phyloP scores from a whole-genome alignment of 2,888 invertebrate species.

The Notocelia uddmanniana region DNA sequence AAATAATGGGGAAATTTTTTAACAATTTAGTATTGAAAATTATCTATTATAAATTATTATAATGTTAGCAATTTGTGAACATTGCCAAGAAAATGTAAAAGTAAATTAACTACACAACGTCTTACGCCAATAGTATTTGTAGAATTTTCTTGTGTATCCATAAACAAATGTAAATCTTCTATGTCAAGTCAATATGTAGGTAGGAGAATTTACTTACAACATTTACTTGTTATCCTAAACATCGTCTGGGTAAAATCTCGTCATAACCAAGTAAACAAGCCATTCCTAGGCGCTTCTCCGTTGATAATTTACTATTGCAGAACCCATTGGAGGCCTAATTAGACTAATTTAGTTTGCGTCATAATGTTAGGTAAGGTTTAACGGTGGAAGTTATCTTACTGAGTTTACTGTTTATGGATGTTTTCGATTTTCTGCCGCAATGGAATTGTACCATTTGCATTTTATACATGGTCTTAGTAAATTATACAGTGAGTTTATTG shows the following conservation, averaged over 20 bases:
- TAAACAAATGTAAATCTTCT: no score
- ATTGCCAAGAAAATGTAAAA: no score
- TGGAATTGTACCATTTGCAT: slow-evolving; percentile 6
- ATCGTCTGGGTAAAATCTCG: not conserved
- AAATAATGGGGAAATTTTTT: no score
- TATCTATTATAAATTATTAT: no score
- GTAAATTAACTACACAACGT: no score
- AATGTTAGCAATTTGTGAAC: no score
- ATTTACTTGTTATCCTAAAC: not conserved
- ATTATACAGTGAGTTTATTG: not conserved
- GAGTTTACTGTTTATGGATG: slow-evolving; percentile 37
- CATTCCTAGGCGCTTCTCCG: slow-evolving; percentile 22
- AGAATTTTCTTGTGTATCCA: no score
- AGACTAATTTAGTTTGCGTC: slow-evolving; percentile 43
- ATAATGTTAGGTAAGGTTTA: slow-evolving; percentile 33
- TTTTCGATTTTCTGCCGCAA: slow-evolving; percentile 26
- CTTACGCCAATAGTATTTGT: no score
- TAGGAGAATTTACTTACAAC: no score
- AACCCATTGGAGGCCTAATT: slow-evolving; percentile 36
- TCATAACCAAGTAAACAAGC: slow-evolving; percentile 12
- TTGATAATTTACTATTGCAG: slow-evolving; percentile 37
- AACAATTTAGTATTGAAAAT: no score
- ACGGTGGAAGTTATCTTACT: slow-evolving; percentile 18
- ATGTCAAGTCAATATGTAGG: no score
- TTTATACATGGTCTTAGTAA: slow-evolving; percentile 1